Conservation (phyloP, 2,888 invertebrate genomes). For the Hirtodrosophila alboralis region DNA sequence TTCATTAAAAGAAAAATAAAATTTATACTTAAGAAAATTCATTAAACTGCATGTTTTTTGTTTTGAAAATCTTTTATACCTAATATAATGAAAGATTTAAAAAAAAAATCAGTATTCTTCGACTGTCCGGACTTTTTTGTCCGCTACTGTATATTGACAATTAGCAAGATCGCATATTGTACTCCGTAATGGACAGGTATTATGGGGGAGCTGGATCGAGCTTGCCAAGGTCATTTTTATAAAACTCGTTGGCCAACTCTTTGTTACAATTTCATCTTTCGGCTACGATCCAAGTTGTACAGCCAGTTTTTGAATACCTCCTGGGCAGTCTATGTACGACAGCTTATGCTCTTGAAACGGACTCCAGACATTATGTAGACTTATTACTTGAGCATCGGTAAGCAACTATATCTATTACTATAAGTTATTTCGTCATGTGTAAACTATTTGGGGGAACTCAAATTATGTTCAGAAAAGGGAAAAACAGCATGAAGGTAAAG, state of each 20-base stretch:
- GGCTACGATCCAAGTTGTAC: conserved; percentile 11
- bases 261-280: conserved; percentile 20
- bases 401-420: conserved; percentile 3
- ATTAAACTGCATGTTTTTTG: too few species aligned
- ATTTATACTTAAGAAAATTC: too few species aligned
- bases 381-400: conserved; percentile 25
- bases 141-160: too few species aligned
- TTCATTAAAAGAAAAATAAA: too few species aligned
- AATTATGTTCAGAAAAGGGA: conserved; percentile 1
- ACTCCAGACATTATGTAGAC: conserved; percentile 20
- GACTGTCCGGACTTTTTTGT: too few species aligned
- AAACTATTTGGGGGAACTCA: conserved; percentile 5
- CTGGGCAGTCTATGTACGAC: conserved; percentile 9
- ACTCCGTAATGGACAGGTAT: conserved; percentile 20
- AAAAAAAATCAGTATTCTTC: too few species aligned
- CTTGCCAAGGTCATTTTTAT: conserved; percentile 37
- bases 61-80: too few species aligned
- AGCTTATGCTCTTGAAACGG: conserved; percentile 34
- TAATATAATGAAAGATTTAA: too few species aligned
- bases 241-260: conserved; percentile 35
- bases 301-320: conserved; percentile 32
- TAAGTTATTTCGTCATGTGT: conserved; percentile 23
- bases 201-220: not conserved
- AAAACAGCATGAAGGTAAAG: too few species aligned
- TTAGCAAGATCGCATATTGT: conserved; percentile 11